Conservation (phyloP, 2,113 vertebrate species). For the Ardeotis arabs region DNA sequence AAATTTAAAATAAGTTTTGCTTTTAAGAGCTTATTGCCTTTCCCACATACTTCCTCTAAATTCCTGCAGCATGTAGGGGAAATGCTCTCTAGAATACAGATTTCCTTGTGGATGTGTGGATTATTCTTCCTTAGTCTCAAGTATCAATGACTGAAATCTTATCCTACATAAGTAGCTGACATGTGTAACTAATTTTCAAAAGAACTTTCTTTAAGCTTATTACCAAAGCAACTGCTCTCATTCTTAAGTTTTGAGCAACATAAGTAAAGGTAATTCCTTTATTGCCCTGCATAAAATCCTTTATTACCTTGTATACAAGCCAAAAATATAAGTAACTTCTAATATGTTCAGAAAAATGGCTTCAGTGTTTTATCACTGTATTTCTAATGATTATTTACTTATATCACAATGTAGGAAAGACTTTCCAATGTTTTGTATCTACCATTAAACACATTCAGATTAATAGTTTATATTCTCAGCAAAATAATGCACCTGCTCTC, state of each 20-base stretch:
- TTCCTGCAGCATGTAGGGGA: neutral
- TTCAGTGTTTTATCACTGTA: neutral
- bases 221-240: constrained; percentile 21
- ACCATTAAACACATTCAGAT: neutral
- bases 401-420: neutral
- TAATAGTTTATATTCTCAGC: neutral
- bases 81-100: constrained; percentile 14
- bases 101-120: neutral
- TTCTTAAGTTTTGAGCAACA: neutral
- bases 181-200: constrained; percentile 35
- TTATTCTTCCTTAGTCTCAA: constrained; percentile 17
- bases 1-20: neutral
- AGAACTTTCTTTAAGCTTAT: constrained; percentile 17
- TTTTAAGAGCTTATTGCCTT: neutral
- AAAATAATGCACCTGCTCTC: neutral
- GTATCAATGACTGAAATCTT: constrained; percentile 17
- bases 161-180: neutral
- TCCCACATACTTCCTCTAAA: neutral
- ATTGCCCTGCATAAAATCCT: neutral
- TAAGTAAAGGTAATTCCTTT: constrained; percentile 21
- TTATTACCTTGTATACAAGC: neutral
- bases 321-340: neutral
- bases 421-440: neutral
- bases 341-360: neutral
- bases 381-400: neutral